phyloP scores from a whole-genome alignment of 2,113 vertebrate genomes.

The Hypocryptadius cinnamomeus region DNA sequence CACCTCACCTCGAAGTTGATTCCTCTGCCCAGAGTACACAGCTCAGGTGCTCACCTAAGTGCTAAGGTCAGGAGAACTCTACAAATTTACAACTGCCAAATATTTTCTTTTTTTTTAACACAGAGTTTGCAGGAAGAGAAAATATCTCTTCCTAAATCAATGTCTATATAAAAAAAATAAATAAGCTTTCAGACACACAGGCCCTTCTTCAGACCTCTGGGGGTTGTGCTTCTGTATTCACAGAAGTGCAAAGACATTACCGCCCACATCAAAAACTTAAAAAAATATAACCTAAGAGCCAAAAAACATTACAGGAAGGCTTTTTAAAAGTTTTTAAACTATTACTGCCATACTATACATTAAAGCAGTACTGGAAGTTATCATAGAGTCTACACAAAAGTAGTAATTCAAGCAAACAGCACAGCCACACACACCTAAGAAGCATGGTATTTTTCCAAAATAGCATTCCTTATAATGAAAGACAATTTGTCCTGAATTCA shows the following conservation, averaged over 20 bases:
- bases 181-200: background rate
- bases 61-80: background rate
- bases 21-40: background rate
- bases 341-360: background rate
- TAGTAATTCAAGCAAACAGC: background rate
- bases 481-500: background rate
- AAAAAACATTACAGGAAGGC: background rate
- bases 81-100: background rate
- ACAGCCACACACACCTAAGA: background rate
- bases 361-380: background rate
- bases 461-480: background rate
- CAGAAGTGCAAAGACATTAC: background rate
- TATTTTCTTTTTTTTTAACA: background rate
- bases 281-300: accelerated
- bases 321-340: background rate
- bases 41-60: background rate
- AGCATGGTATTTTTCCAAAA: background rate
- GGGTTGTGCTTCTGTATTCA: background rate
- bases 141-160: background rate
- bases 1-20: background rate
- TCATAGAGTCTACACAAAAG: background rate
- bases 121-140: background rate
- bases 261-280: background rate
- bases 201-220: background rate
- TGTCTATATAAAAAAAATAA: background rate